Evolutionary conservation across 2,888 invertebrate genomes (phyloP), one percentile per base, ranked within the genome.

Genomic region (Venusia cambrica): DNA sequence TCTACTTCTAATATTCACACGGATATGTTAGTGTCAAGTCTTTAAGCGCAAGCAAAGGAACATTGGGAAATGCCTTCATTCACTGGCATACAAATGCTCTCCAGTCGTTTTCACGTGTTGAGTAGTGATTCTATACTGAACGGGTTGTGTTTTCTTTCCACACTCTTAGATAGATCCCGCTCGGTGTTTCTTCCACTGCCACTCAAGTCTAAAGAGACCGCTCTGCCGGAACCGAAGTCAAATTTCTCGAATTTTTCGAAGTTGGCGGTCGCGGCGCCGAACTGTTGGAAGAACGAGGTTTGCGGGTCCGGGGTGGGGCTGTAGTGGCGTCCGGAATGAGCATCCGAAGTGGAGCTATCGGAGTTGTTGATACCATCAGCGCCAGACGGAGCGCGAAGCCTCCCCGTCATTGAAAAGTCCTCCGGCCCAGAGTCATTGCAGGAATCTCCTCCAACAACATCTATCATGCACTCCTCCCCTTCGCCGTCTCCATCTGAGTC

Each of bases 61-160:
- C 79, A 67, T 71, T 57, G 14, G 2, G 14, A 14, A 14, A 14
- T n/a, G n/a, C 59, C 55, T 44, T 60, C 72, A 70, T 62, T 66
- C 71, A 72, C 68, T 66, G 56, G 38, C 48, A 40, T 55, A 60
- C 54, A 31, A 62, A 68, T 79, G 78, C 77, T 83, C 78, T 72
- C 57, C 58, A 75, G 73, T 76, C 67, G 76, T 62, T 84, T 89
- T 90, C 90, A 90, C 87, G 91, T 92, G 64, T 93, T 93, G 63
- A 96, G 89, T 55, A 96, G 83, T 38, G 95, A 95, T 72, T 96
- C 96, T 90, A 96, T 96, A 87, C 95, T 95, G 88, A 96, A 96
- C 28, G 96, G 95, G 83, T 95, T 95, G 74, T 88, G 91, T 85
- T 89, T 91, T 70, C 89, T 90, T 73, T 60, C 89, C 54, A 74